These are phyloP conservation scores for Siniperca undulata DNA, from an alignment of 2,797 vertebrate genomes.

Conservation along the genomic window DNA sequence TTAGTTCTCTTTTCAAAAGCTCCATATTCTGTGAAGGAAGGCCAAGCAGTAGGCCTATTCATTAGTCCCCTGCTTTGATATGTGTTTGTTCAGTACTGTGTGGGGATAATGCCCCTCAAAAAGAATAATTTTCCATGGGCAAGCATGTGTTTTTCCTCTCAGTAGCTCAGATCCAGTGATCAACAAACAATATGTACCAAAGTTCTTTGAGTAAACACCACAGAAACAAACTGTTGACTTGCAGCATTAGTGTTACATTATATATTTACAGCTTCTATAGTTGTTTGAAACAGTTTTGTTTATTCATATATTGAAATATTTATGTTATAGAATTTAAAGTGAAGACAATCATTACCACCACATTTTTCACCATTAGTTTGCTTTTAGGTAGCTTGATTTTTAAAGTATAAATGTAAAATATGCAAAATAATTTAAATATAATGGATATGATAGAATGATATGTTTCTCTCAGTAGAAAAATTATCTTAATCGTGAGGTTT, in stretches of 20 bases:
- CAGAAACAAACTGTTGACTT: background rate
- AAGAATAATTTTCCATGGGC: slow-evolving; percentile 45
- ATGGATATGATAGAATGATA: no score
- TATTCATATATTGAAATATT: background rate
- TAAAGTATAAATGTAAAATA: background rate
- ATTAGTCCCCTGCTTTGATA: slow-evolving; percentile 68
- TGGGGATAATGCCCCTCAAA: slow-evolving; percentile 73
- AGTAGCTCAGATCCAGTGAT: slow-evolving; percentile 26
- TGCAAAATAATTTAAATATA: background rate
- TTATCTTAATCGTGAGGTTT: background rate
- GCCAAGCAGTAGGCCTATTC: slow-evolving; percentile 74
- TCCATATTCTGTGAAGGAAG: slow-evolving; percentile 72
- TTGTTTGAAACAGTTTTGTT: background rate
- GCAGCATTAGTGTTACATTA: background rate
- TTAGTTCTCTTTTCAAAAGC: slow-evolving; percentile 74
- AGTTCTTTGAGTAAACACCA: slow-evolving; percentile 20
- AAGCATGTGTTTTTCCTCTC: slow-evolving; percentile 46
- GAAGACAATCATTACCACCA: background rate
- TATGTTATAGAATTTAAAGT: background rate
- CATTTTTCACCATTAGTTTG: background rate
- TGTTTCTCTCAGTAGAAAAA: background rate
- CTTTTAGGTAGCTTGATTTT: background rate
- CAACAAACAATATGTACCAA: slow-evolving; percentile 30
- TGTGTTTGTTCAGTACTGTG: slow-evolving; percentile 57
- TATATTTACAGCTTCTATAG: background rate